Conservation (phyloP, 2,888 invertebrate species). For the Leptinotarsa juncta region DNA sequence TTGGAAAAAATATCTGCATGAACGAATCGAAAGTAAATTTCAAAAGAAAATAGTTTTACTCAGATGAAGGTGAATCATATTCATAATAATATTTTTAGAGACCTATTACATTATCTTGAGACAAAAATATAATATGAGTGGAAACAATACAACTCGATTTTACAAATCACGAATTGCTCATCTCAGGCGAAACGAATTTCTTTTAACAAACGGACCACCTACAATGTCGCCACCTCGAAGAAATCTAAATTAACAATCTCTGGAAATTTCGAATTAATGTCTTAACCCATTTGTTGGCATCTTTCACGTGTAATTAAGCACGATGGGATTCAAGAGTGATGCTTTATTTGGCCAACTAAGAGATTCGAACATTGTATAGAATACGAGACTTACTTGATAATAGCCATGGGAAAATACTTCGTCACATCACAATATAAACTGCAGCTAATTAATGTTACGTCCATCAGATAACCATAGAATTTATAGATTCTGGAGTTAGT, state of each 20-base stretch:
- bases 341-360: slow-evolving; percentile 44
- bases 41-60: too few species aligned
- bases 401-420: slow-evolving; percentile 31
- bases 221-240: slow-evolving; percentile 55
- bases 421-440: slow-evolving; percentile 22
- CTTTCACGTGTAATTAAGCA: slow-evolving; percentile 40
- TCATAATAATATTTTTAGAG: too few species aligned
- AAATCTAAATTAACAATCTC: slow-evolving; percentile 55
- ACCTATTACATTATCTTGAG: too few species aligned
- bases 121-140: too few species aligned
- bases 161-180: slow-evolving; percentile 57
- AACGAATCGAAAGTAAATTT: too few species aligned
- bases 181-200: slow-evolving; percentile 57
- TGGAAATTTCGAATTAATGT: slow-evolving; percentile 55
- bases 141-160: slow-evolving; percentile 33
- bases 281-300: slow-evolving; percentile 51
- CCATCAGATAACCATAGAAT: too few species aligned
- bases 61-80: too few species aligned
- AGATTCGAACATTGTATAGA: slow-evolving; percentile 40
- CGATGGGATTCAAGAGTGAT: slow-evolving; percentile 24
- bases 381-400: slow-evolving; percentile 10
- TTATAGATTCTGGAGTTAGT: too few species aligned
- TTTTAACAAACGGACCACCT: slow-evolving; percentile 60
- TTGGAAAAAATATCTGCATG: too few species aligned
- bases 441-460: slow-evolving; percentile 3